Conservation (phyloP, 1,140 invertebrate species). For the Drosophila kurseongensis region DNA sequence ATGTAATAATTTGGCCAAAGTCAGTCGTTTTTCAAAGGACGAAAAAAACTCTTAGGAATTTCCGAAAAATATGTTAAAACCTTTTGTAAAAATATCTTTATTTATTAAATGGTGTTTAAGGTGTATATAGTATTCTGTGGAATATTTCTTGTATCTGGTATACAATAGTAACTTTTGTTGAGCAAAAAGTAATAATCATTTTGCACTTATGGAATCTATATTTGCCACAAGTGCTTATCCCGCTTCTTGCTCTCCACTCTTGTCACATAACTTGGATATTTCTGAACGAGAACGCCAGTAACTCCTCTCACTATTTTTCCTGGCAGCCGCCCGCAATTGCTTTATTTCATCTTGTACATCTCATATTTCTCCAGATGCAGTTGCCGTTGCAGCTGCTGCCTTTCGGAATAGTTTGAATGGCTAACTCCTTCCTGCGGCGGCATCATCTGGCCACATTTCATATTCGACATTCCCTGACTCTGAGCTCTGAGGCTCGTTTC, state of each 20-base stretch:
- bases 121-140: too few species aligned
- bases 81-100: not conserved
- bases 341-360: slow-evolving; percentile 57
- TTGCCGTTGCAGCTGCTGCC: slow-evolving; percentile 34
- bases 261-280: slow-evolving; percentile 29
- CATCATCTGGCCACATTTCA: slow-evolving; percentile 72
- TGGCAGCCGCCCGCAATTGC: slow-evolving; percentile 35
- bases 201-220: not conserved
- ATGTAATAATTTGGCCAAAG: slow-evolving; percentile 16
- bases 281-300: not conserved
- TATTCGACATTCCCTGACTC: slow-evolving; percentile 59
- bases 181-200: not conserved
- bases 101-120: too few species aligned
- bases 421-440: slow-evolving; percentile 37
- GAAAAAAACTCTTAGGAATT: not conserved
- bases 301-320: slow-evolving; percentile 9
- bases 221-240: not conserved
- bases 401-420: slow-evolving; percentile 33
- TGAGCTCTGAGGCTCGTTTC: slow-evolving; percentile 47
- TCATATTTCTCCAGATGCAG: slow-evolving; percentile 34
- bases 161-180: not conserved
- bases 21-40: not conserved
- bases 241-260: not conserved
- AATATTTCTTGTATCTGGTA: too few species aligned
- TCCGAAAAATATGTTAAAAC: not conserved